A percentile compares a stretch with the other conserved stretches of the same genome.
These are phyloP conservation scores for Bhutanitis thaidina DNA, from an alignment of 2,888 invertebrate species.

Conservation along the genomic window DNA sequence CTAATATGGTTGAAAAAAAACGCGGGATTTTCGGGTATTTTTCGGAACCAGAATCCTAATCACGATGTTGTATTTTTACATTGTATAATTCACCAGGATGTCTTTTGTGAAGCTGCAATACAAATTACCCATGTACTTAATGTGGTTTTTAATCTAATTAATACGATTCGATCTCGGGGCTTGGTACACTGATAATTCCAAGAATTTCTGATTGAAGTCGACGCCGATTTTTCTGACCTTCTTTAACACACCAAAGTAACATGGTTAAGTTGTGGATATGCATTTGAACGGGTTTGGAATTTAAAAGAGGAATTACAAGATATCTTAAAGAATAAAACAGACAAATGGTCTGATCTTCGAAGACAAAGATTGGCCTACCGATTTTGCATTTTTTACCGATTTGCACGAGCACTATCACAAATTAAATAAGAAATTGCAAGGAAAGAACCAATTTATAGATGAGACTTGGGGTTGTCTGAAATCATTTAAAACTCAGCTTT, in stretches of 20 bases:
- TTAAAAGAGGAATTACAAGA: too few species aligned
- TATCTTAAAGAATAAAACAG: constrained; percentile 22
- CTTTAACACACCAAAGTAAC: constrained; percentile 24
- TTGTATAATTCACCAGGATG: constrained; percentile 24
- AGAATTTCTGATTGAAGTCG: constrained; percentile 23
- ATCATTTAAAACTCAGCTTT: constrained; percentile 23
- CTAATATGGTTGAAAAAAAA: constrained; percentile 25
- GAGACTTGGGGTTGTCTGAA: constrained; percentile 20
- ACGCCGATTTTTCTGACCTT: constrained; percentile 23
- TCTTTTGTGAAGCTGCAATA: constrained; percentile 22
- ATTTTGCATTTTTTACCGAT: constrained; percentile 21
- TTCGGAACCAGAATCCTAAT: constrained; percentile 18
- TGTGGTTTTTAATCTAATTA: constrained; percentile 23
- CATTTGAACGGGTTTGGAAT: constrained; percentile 23
- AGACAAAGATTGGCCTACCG: constrained; percentile 19
- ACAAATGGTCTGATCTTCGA: constrained; percentile 19
- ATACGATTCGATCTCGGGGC: constrained; percentile 22
- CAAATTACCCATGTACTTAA: constrained; percentile 21
- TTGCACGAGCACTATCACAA: constrained; percentile 19
- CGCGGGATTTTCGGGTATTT: constrained; percentile 22
- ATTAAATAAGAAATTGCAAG: constrained; percentile 19
- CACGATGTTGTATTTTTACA: constrained; percentile 19
- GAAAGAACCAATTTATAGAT: constrained; percentile 19
- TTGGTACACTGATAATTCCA: constrained; percentile 23
- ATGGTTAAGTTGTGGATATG: constrained; percentile 24